Evolutionary conservation across 1,140 invertebrate genomes (phyloP).

Genomic region (Potamilus streckersoni): DNA sequence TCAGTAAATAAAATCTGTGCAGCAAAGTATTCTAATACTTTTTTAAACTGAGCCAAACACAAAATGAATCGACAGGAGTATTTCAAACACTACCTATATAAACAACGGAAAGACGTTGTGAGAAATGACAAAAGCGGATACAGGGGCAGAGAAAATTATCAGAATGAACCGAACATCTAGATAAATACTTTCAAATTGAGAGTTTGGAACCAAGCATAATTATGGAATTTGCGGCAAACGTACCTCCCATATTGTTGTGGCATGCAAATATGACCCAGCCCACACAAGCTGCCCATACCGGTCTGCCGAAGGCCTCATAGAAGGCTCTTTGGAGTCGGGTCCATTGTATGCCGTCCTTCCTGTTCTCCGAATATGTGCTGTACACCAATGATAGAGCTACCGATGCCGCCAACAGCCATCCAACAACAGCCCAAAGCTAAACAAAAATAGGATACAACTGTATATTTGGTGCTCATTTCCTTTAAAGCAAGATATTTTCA

Average conservation of each 20-base stretch:
- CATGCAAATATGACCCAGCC: conserved; percentile 71
- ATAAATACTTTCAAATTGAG: too few relatives aligned
- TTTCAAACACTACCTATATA: too few relatives aligned
- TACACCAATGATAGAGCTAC: conserved; percentile 43
- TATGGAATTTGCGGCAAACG: neutral
- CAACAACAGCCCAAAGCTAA: conserved; percentile 37
- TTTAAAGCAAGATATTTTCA: too few relatives aligned
- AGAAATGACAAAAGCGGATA: too few relatives aligned
- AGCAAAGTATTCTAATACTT: too few relatives aligned
- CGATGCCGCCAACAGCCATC: conserved; percentile 42
- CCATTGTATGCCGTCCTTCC: conserved; percentile 41
- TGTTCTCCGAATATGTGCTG: conserved; percentile 42
- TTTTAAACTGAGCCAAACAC: too few relatives aligned
- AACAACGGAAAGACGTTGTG: too few relatives aligned
- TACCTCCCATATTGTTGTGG: conserved; percentile 59
- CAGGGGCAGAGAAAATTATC: too few relatives aligned
- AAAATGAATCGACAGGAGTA: too few relatives aligned
- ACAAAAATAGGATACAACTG: conserved; percentile 9
- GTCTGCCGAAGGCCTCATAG: conserved; percentile 47
- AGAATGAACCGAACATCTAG: too few relatives aligned
- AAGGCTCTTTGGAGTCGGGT: conserved; percentile 24
- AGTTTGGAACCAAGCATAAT: neutral
- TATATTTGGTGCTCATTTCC: too few relatives aligned
- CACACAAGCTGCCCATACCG: conserved; percentile 65
- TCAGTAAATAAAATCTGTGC: too few relatives aligned